phyloP scores from a whole-genome alignment of 2,797 vertebrate genomes.

The Enteromius afrohamiltoni region DNA sequence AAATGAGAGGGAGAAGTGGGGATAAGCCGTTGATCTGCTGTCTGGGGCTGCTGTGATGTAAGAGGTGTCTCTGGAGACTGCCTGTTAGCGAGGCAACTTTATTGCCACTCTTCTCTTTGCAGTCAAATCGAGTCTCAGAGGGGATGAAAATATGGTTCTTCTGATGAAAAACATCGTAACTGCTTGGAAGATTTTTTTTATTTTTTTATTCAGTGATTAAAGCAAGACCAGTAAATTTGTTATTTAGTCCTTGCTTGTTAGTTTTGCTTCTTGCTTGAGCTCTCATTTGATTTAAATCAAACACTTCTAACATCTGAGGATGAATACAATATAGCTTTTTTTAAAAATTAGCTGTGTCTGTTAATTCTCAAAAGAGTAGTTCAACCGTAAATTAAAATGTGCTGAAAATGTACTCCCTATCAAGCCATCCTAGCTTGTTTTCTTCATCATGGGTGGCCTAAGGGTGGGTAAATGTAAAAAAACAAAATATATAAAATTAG shows the following conservation, averaged over 20 bases:
- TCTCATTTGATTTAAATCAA: not conserved
- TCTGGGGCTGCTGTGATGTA: not conserved
- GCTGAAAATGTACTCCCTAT: not conserved
- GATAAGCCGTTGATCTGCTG: conserved; percentile 18
- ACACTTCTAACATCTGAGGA: not conserved
- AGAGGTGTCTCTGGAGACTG: not conserved
- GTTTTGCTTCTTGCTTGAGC: not conserved
- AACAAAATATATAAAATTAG: not conserved
- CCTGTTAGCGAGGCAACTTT: not conserved
- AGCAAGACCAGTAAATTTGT: not conserved
- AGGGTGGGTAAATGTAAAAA: not conserved
- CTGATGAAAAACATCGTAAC: not conserved
- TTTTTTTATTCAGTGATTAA: not conserved
- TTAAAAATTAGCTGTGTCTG: not conserved
- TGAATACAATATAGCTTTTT: not conserved
- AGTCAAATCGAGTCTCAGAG: not conserved
- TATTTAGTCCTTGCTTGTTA: not conserved
- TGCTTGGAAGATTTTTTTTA: not conserved
- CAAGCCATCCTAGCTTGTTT: not conserved
- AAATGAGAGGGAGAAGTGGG: not conserved
- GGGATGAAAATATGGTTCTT: not conserved
- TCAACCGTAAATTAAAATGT: not conserved
- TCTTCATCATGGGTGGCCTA: not conserved
- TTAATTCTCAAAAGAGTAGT: not conserved
- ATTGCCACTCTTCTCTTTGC: not conserved